Conservation (phyloP, 2,797 vertebrate genomes). For the Somateria mollissima region DNA sequence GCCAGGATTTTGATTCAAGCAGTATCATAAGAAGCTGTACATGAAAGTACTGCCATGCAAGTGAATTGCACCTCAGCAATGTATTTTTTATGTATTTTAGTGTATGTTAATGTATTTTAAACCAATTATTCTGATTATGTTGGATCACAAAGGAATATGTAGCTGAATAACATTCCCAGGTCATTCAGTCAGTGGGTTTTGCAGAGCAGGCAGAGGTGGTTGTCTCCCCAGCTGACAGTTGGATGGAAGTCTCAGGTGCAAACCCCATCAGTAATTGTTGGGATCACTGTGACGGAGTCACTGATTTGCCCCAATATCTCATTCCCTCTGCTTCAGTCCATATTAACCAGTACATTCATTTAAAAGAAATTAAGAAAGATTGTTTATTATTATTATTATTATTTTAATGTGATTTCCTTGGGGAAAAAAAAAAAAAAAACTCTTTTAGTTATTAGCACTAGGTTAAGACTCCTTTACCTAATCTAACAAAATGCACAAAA, state of each 20-base stretch:
- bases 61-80: background rate
- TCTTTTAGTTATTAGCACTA: background rate
- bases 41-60: background rate
- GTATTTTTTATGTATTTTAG: background rate
- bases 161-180: background rate
- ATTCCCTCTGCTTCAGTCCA: background rate
- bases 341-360: background rate
- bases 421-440: background rate
- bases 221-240: background rate
- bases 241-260: rapidly evolving
- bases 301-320: background rate
- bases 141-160: background rate
- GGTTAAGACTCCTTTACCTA: background rate
- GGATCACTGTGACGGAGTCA: background rate
- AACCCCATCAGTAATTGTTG: background rate
- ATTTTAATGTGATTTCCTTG: background rate
- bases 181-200: background rate
- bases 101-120: background rate
- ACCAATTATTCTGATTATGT: background rate
- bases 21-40: rapidly evolving
- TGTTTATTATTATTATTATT: background rate
- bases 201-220: background rate
- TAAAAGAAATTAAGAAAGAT: background rate
- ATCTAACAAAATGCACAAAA: background rate
- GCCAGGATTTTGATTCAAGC: background rate